Conservation (phyloP, 1,140 invertebrate genomes). For the Arctopsyche grandis region DNA sequence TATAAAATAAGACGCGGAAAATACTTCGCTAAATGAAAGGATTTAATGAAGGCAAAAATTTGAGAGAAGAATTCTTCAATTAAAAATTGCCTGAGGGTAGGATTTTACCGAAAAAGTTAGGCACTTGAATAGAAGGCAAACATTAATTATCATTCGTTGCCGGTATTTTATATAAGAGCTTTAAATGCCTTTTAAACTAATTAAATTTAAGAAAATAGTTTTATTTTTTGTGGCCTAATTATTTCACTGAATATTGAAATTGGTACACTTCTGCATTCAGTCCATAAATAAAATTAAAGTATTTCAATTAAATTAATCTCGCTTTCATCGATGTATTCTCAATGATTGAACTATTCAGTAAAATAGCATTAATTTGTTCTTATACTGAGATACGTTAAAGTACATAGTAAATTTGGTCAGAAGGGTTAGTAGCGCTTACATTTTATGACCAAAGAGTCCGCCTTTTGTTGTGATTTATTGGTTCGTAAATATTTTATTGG, state of each 20-base stretch:
- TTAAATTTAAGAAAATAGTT: constrained; percentile 22
- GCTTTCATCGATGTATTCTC: neutral
- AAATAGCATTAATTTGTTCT: neutral
- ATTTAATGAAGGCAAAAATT: neutral
- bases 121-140: constrained; percentile 14
- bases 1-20: neutral
- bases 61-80: neutral
- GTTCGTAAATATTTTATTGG: constrained; percentile 28
- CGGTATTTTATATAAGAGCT: neutral
- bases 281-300: constrained; percentile 1
- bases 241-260: neutral
- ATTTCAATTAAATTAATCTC: neutral
- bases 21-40: neutral
- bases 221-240: neutral
- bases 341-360: neutral
- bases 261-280: too few species aligned
- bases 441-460: constrained; percentile 8
- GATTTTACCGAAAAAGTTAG: constrained; percentile 21
- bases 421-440: constrained; percentile 19
- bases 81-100: constrained; percentile 1
- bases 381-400: neutral
- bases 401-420: constrained; percentile 13
- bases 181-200: neutral
- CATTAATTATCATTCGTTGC: constrained; percentile 27
- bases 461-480: constrained; percentile 25